Base-by-base conservation (phyloP, 2,113 vertebrate species). In the Falco punctatus region DNA sequence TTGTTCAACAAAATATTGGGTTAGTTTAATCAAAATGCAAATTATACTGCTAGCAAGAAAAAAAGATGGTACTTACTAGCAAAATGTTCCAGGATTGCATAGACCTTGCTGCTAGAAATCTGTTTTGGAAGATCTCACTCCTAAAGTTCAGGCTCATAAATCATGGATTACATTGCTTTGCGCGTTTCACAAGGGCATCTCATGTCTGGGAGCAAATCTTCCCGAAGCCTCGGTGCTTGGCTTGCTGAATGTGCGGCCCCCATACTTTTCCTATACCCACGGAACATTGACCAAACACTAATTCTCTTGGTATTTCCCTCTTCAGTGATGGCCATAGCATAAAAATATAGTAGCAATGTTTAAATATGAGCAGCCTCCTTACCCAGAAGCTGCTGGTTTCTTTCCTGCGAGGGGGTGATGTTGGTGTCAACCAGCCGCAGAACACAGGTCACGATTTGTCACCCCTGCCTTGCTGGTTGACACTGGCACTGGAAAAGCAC, bases 1-100 rank as follows among this genome's bases (percentile, higher is more conserved):
- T 79, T 87, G 78, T 87, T 92, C 1, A 8, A 44, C 59, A 75
- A 92, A 93, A 86, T 81, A 87, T 91, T 91, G 89, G 38, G 28
- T 13, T 91, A 52, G 42, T 91, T 87, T 72, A 91, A 97, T 96
- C 78, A 97, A 96, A 95, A 96, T 94, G 94, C 90, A 90, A 92
- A 93, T 92, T 90, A 88, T 51, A 61, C 5, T 59, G 13, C 81
- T 44, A 48, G 16, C 24, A n/a, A 88, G 28, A 33, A 92, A 35
- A 64, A 57, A 58, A 11, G 22, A 40, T 15, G n/a, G 66, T 20
- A 11, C 11, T 42, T 82, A 87, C 57, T 28, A 92, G 70, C 38
- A 44, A 44, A 85, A 54, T 73, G 49, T 79, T 94, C 66, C n/a
- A 78, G 58, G n/a, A 74, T 44, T 89, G 42, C 57, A 88, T 32